Conservation (phyloP, 2,113 vertebrate genomes). For the Camelus bactrianus region DNA sequence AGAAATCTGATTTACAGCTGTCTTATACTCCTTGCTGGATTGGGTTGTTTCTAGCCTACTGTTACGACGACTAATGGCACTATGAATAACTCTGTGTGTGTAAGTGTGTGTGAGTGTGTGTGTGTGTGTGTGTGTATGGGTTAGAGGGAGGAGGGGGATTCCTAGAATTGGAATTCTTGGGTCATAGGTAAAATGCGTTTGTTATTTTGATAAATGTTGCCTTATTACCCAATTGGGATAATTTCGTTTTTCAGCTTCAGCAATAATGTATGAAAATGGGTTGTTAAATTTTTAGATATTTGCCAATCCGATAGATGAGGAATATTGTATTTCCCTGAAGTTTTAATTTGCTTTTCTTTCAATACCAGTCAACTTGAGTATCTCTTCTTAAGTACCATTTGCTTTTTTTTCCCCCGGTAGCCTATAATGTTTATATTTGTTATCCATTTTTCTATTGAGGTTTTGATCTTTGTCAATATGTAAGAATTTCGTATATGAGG, state of each 20-base stretch:
- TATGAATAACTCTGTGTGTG: neutral
- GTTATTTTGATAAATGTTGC: neutral
- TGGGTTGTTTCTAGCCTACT: neutral
- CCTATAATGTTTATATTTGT: too few species aligned
- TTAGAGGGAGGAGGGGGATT: neutral
- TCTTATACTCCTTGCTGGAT: neutral
- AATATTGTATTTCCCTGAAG: too few species aligned
- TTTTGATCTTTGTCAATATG: too few species aligned
- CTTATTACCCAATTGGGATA: neutral
- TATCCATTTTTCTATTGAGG: too few species aligned
- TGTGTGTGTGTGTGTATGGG: neutral
- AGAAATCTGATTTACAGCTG: neutral
- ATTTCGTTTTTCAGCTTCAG: neutral
- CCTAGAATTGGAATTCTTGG: neutral
- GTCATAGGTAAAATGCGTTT: neutral
- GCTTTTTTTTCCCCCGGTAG: too few species aligned
- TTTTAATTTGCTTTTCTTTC: too few species aligned
- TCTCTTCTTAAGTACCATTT: too few species aligned
- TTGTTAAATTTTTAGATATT: too few species aligned
- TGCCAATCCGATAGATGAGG: too few species aligned
- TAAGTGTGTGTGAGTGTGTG: neutral
- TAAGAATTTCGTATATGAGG: too few species aligned
- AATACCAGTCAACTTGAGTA: too few species aligned
- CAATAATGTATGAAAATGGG: too few species aligned
- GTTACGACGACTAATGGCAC: neutral